Conservation (phyloP, 2,797 vertebrate species). For the Lacerta bilineata region DNA sequence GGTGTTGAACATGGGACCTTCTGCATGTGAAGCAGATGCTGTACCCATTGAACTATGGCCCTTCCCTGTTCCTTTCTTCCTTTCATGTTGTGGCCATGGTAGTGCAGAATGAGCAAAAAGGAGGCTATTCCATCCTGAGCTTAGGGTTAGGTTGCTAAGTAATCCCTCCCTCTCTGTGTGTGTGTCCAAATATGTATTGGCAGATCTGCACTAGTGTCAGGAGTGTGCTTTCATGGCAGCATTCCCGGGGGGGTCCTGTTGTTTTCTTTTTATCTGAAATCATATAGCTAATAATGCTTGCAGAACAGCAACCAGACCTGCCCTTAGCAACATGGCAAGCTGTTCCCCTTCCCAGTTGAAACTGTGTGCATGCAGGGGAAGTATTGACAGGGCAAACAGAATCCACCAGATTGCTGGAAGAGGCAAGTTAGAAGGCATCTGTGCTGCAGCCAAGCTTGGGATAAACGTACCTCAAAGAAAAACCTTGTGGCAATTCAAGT, state of each 20-base stretch:
- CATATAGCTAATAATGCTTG: conserved; percentile 77
- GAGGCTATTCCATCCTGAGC: background rate
- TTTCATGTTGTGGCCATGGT: background rate
- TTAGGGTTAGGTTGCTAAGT: conserved; percentile 38
- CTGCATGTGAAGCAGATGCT: too few species aligned
- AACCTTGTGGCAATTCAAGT: background rate
- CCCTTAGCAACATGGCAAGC: conserved; percentile 79
- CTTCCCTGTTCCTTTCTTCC: conserved; percentile 17
- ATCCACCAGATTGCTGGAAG: fast-evolving
- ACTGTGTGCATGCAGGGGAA: background rate
- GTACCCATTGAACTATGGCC: too few species aligned
- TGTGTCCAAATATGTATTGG: background rate
- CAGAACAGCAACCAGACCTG: conserved; percentile 71
- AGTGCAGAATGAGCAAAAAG: conserved; percentile 13
- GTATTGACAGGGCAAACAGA: background rate
- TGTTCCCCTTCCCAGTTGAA: conserved; percentile 50
- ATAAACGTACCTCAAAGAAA: conserved; percentile 1
- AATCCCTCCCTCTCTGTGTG: background rate
- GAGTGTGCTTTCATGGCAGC: conserved; percentile 37
- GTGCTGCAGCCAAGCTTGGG: background rate
- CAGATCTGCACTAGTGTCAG: background rate
- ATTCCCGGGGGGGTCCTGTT: conserved; percentile 63
- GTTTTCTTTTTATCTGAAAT: conserved; percentile 75
- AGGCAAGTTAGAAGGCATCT: background rate
- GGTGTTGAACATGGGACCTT: too few species aligned